A percentile compares a stretch with the other conserved stretches of the same genome.
Evolutionary conservation across 2,888 invertebrate species (phyloP).

Genomic region (Alentia gelatinosa): DNA sequence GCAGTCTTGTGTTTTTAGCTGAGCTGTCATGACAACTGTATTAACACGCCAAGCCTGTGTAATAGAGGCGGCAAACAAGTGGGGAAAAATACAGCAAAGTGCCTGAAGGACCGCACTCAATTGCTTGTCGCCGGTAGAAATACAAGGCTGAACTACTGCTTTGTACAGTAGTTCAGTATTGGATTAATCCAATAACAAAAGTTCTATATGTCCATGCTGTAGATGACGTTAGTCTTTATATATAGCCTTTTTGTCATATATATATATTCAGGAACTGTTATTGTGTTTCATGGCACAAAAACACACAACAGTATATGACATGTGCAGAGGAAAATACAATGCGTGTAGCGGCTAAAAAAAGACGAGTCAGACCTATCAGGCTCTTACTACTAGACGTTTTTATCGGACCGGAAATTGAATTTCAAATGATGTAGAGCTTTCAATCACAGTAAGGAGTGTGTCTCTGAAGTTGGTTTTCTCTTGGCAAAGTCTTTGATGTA

Average conservation of each 20-base stretch:
- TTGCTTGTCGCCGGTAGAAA: background rate
- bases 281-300: background rate
- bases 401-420: slow-evolving; percentile 9
- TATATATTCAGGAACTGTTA: background rate
- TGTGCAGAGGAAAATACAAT: background rate
- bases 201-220: background rate
- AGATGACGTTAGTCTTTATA: background rate
- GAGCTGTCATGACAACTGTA: slow-evolving; percentile 27
- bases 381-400: background rate
- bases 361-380: background rate
- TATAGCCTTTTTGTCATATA: background rate
- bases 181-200: background rate
- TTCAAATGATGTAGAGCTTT: slow-evolving; percentile 43
- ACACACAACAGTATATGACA: background rate
- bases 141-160: background rate
- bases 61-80: background rate
- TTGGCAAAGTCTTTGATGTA: background rate
- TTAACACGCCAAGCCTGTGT: slow-evolving; percentile 7
- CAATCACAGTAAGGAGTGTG: background rate
- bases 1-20: background rate
- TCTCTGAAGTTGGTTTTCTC: slow-evolving; percentile 8
- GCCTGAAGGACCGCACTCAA: background rate
- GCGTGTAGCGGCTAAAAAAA: background rate
- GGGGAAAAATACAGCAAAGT: background rate
- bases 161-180: too few species aligned